phyloP scores from a whole-genome alignment of 2,888 invertebrate genomes.

The Ferrisia virgata region DNA sequence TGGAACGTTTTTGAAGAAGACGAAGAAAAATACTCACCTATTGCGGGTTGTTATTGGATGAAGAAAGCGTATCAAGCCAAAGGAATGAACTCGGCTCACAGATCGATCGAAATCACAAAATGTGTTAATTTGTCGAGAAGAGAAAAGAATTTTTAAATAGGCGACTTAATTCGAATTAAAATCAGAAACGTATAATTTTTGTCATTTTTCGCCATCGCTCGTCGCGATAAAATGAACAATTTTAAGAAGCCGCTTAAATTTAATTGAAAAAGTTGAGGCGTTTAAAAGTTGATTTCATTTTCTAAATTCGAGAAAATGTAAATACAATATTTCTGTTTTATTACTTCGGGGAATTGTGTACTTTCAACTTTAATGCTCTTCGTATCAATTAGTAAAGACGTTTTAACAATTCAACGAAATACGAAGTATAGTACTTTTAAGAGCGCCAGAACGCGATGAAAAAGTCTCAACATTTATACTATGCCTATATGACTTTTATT shows the following conservation, averaged over 20 bases:
- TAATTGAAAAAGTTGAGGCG: not conserved
- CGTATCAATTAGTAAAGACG: not conserved
- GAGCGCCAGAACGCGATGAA: not conserved
- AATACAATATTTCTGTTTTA: constrained; percentile 1
- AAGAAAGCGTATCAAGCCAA: not conserved
- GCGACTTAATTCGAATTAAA: not conserved
- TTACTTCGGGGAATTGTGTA: not conserved
- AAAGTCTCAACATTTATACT: not conserved
- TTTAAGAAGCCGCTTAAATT: not conserved
- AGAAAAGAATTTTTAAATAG: not conserved
- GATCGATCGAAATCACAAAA: not conserved
- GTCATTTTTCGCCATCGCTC: not conserved
- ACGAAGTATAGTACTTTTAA: not conserved
- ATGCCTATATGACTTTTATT: not conserved
- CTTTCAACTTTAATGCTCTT: not conserved
- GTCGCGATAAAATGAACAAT: not conserved
- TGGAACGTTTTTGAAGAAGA: too few species aligned
- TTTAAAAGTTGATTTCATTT: constrained; percentile 1
- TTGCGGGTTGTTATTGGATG: too few species aligned
- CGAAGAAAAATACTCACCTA: not conserved
- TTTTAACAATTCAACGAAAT: not conserved
- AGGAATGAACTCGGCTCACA: not conserved
- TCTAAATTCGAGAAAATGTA: not conserved
- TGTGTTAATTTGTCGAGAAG: not conserved
- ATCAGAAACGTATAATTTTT: not conserved